Evolutionary conservation across 2,888 invertebrate species (phyloP), one percentile per base, ranked within the genome.

Genomic region (Dasysyrphus tricinctus): DNA sequence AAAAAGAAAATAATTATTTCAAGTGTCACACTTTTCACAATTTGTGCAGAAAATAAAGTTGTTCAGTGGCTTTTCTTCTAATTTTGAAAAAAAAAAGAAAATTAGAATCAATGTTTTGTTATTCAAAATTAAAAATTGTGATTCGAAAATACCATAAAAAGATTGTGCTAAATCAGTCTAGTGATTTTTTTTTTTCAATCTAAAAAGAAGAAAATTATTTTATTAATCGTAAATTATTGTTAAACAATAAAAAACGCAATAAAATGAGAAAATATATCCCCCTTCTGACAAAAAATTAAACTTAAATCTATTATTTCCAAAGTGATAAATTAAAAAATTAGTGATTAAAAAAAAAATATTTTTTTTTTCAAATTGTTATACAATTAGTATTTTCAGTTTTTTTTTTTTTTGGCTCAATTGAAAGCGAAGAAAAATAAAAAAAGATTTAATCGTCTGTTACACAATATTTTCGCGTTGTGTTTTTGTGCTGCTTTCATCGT

Each of bases 391-490:
- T 56, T 39, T 70, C 44, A 59, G 16, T 59, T 51, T 37, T 70
- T 85, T 37, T 70, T 85, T 32, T 74, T 65, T 77, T 77, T 78
- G 24, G 75, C 81, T 86, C 51, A 78, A 59, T 78, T 74, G 37
- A 72, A 86, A 73, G 77, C 32, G 63, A 67, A 39, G 34, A 65
- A 34, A n/a, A 34, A 49, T 24, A 24, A 44, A 63, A 44, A 63
- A 42, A 42, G 5, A 39, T 19, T 61, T 6, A 3, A 42, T 42
- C 39, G 65, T 74, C 81, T 80, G 70, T 86, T 86, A 86, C 86
- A 86, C 86, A 86, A 86, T 34, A 34, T 82, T 82, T 69, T 82
- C 67, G 57, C 73, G 82, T 78, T 75, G 75, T 80, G 77, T 77
- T 81, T 54, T 82, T 49, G 67, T 49, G 65, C 70, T 74, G 59